A percentile compares a stretch with the other conserved stretches of the same genome.
These are phyloP conservation scores for Neuroterus valhalla DNA, from an alignment of 1,140 invertebrate species.

Conservation along the genomic window DNA sequence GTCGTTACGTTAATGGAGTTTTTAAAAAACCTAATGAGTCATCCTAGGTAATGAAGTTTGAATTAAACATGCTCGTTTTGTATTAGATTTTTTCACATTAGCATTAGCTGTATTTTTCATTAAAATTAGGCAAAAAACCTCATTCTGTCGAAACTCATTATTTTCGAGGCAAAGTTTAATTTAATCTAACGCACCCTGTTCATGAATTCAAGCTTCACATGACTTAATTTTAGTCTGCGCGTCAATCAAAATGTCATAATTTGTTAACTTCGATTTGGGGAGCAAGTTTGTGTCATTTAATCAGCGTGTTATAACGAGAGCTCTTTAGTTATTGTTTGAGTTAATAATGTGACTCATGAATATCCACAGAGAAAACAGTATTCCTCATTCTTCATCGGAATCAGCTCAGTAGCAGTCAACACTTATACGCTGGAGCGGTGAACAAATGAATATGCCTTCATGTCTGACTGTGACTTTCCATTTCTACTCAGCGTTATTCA, in stretches of 20 bases:
- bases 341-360: conserved; percentile 10
- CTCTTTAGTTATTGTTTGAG: conserved; percentile 17
- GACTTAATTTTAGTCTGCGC: not conserved
- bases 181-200: not conserved
- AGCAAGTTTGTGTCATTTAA: not conserved
- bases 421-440: not conserved
- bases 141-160: no score
- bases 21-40: no score
- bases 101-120: no score
- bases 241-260: not conserved
- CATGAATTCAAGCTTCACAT: not conserved
- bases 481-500: not conserved
- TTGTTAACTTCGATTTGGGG: not conserved
- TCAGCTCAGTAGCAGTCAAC: not conserved
- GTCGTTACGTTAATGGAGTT: no score
- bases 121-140: no score
- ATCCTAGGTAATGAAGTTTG: no score
- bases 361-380: conserved; percentile 1
- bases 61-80: no score
- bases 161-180: no score
- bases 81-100: no score
- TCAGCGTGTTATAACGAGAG: not conserved
- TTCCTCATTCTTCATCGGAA: conserved; percentile 4
- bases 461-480: conserved; percentile 5
- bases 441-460: conserved; percentile 14